These are phyloP conservation scores for Papilio elwesi DNA, from an alignment of 2,888 invertebrate genomes.

Conservation along the genomic window DNA sequence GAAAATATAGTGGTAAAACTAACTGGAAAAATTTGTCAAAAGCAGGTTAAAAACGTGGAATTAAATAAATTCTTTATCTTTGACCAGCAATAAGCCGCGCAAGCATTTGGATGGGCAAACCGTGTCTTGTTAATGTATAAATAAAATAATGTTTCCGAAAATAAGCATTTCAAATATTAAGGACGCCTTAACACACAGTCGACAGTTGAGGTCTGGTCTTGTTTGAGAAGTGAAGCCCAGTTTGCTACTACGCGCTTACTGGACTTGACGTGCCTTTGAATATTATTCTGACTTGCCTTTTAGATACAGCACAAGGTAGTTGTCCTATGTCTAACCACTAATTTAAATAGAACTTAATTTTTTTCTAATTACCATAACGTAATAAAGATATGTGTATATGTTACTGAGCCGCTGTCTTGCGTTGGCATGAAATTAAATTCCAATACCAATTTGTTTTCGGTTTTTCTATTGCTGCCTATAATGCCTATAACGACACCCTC, in stretches of 20 bases:
- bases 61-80: too few species aligned
- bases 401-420: not conserved
- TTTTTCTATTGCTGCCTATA: too few species aligned
- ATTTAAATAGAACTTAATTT: not conserved
- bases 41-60: too few species aligned
- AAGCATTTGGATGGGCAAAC: too few species aligned
- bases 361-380: not conserved
- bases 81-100: too few species aligned
- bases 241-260: constrained; percentile 17
- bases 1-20: too few species aligned
- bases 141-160: too few species aligned
- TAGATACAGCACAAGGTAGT: not conserved
- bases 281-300: constrained; percentile 34
- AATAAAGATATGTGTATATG: not conserved
- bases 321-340: constrained; percentile 2
- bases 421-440: too few species aligned
- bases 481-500: too few species aligned
- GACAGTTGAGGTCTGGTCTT: constrained; percentile 23
- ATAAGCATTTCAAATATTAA: not conserved
- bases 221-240: constrained; percentile 23
- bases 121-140: too few species aligned
- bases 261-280: constrained; percentile 35
- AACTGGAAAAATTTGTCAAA: too few species aligned
- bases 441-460: too few species aligned
- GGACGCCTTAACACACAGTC: constrained; percentile 10